A percentile compares a stretch with the other conserved stretches of the same genome.
Evolutionary conservation across 2,113 vertebrate genomes (phyloP).

Genomic region (Antechinus flavipes): DNA sequence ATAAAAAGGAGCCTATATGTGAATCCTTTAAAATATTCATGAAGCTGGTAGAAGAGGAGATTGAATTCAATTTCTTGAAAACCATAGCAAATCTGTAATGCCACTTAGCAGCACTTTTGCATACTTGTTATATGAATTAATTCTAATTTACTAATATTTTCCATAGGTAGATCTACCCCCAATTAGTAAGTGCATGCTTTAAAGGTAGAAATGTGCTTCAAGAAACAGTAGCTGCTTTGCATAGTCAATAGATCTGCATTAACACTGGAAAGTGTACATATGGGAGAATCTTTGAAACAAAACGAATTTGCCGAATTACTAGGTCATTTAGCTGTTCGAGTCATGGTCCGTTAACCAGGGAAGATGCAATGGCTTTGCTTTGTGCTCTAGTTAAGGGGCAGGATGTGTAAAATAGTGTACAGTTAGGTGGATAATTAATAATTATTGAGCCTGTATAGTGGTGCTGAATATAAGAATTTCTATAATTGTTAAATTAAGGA

Average conservation of each 20-base stretch:
- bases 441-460: constrained; percentile 52
- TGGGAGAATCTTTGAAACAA: constrained; percentile 79
- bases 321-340: constrained; percentile 73
- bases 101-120: neutral
- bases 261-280: constrained; percentile 63
- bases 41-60: constrained; percentile 24
- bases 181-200: accelerated
- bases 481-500: constrained; percentile 2
- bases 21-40: constrained; percentile 65
- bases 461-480: constrained; percentile 46
- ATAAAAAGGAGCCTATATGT: constrained; percentile 68
- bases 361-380: constrained; percentile 70
- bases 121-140: neutral
- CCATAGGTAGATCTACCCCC: neutral
- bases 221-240: neutral
- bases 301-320: constrained; percentile 71
- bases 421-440: constrained; percentile 76
- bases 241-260: neutral
- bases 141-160: neutral
- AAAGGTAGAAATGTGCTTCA: neutral
- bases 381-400: constrained; percentile 76
- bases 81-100: neutral
- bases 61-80: constrained; percentile 4
- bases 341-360: constrained; percentile 78
- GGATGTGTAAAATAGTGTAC: constrained; percentile 67